Evolutionary conservation across 2,797 vertebrate genomes (phyloP).

Genomic region (Pseudochromis fuscus): DNA sequence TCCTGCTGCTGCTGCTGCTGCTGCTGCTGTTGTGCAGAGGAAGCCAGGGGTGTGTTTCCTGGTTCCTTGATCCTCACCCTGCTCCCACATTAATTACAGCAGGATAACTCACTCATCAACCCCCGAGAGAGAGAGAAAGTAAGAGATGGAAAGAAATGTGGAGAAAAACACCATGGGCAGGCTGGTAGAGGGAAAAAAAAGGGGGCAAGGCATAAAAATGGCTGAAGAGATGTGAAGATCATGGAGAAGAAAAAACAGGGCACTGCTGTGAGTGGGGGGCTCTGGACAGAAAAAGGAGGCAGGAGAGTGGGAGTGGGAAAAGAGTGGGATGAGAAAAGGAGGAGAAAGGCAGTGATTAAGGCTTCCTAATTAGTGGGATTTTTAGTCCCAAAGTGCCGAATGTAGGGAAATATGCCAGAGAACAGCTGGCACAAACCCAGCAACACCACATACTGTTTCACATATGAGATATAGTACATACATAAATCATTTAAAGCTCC

Average conservation of each 20-base stretch:
- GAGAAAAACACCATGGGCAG: constrained; percentile 22
- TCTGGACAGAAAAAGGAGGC: constrained; percentile 12
- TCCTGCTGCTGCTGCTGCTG: too few relatives aligned
- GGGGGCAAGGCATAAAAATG: constrained; percentile 25
- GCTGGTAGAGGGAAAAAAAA: constrained; percentile 1
- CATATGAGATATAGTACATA: constrained; percentile 13
- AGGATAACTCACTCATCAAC: constrained; percentile 54
- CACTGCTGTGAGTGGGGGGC: not conserved
- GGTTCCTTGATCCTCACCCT: constrained; percentile 58
- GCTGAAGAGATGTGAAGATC: constrained; percentile 11
- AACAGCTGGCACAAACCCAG: constrained; percentile 24
- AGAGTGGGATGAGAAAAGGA: constrained; percentile 46
- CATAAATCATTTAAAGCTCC: constrained; percentile 35
- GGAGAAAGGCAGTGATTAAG: constrained; percentile 63
- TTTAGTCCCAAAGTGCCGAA: constrained; percentile 45
- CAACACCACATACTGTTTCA: constrained; percentile 24
- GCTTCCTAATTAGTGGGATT: constrained; percentile 69
- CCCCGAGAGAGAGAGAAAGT: constrained; percentile 39
- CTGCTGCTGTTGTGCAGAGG: constrained; percentile 30
- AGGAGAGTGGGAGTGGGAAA: constrained; percentile 40
- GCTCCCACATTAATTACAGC: constrained; percentile 72
- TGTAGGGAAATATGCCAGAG: constrained; percentile 34
- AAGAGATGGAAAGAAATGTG: constrained; percentile 23
- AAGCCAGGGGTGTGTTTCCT: constrained; percentile 52
- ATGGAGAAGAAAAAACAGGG: constrained; percentile 8